Base-by-base conservation (phyloP, 2,888 invertebrate species). In the Agrotis puta region DNA sequence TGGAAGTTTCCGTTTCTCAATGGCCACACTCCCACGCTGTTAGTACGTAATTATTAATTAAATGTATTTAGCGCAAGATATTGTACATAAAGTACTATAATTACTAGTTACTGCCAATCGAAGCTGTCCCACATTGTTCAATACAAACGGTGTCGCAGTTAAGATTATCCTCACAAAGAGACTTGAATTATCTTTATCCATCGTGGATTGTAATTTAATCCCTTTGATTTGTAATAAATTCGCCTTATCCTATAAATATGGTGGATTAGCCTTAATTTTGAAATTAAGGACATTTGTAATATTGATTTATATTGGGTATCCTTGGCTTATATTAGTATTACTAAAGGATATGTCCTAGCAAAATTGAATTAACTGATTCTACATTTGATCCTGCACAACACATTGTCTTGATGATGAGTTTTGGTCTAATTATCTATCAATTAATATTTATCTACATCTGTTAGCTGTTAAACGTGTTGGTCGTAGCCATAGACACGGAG, bases 211-310 rank as follows among this genome's bases (percentile, higher is more conserved):
- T 24, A 47, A 64, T 51, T 51, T 14, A 57, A 62, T 58, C 20
- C 45, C 72, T 58, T 71, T 39, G 51, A 51, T 58, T 64, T 24
- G 33, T 20, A 58, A 71, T 71, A 51, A 51, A 64, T 63, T 71
- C 16, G 4, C 3, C 18, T 39, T 39, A 51, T 24, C n/a, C 0
- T 18, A 71, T 51, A 45, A 63, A 63, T 14, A 51, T 33, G 50
- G 24, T 5, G 39, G 33, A 72, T 72, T 58, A 58, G 20, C 16
- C 57, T 39, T 57, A 53, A 71, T 61, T 70, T 5, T 18, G 24
- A 47, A 57, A 24, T 72, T 5, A 63, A 33, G 14, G 16, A 48
- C 11, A 24, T 57, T 24, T 2, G 14, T 45, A 14, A 56, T 16
- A 47, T 56, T 70, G 62, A 62, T 70, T 56, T 63, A 24, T 33